A percentile compares a stretch with the other conserved stretches of the same genome.
These are phyloP conservation scores for Apostichopus parvimensis DNA, from an alignment of 35 echinoderm and acorn worm genomes.

Conservation along the genomic window DNA sequence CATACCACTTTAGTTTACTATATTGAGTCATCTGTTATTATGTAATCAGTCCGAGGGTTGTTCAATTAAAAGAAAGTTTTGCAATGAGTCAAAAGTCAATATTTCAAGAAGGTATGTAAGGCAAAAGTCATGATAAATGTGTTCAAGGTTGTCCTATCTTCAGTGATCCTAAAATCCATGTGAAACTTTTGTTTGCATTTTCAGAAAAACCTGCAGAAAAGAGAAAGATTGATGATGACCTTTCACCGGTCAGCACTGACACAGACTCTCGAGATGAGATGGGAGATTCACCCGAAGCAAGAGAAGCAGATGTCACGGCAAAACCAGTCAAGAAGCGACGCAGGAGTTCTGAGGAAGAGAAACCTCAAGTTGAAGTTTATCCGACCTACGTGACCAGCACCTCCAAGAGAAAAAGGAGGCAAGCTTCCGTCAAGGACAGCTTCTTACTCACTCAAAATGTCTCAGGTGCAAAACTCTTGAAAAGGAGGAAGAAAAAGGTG, in stretches of 20 bases:
- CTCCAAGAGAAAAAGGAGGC: constrained; percentile 36
- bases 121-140: no score
- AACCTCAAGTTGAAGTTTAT: constrained; percentile 6
- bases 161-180: no score
- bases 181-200: not conserved
- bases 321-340: constrained; percentile 8
- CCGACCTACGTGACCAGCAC: not conserved
- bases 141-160: no score
- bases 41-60: no score
- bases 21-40: no score
- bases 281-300: constrained; percentile 31
- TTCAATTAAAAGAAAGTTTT: no score
- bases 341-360: constrained; percentile 29
- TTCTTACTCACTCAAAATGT: constrained; percentile 57
- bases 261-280: constrained; percentile 31
- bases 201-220: constrained; percentile 16
- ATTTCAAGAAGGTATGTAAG: no score
- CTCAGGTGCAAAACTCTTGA: constrained; percentile 60
- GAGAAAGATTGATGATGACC: constrained; percentile 38
- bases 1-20: no score
- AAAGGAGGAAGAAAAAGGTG: constrained; percentile 55
- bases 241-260: constrained; percentile 47
- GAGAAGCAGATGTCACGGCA: not conserved
- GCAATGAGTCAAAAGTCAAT: no score
- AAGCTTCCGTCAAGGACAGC: constrained; percentile 53